phyloP scores from a whole-genome alignment of 2,797 vertebrate genomes.

The Phyllotis vaccarum region DNA sequence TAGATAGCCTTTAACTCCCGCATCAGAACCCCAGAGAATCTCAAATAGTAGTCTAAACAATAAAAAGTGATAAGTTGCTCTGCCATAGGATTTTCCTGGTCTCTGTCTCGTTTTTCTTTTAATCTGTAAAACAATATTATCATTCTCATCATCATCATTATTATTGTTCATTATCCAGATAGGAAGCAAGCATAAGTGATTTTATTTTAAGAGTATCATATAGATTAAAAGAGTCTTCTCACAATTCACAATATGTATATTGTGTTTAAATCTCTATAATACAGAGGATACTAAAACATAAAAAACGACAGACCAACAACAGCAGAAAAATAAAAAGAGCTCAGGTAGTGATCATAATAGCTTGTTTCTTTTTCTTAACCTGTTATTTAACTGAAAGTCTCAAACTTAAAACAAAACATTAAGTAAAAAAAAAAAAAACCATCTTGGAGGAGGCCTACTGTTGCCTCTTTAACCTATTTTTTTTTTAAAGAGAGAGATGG shows the following conservation, averaged over 20 bases:
- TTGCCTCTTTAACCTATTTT: not conserved
- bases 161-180: not conserved
- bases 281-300: not conserved
- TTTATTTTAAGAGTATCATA: not conserved
- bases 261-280: not conserved
- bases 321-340: not conserved
- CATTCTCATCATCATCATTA: not conserved
- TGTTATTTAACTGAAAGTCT: not conserved
- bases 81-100: not conserved
- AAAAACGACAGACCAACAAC: not conserved
- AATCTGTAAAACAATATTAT: not conserved
- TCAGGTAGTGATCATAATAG: not conserved
- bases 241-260: not conserved
- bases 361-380: not conserved
- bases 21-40: not conserved
- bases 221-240: not conserved
- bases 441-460: not conserved
- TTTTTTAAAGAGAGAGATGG: not conserved
- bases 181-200: not conserved
- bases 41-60: not conserved
- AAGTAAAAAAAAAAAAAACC: not conserved
- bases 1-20: not conserved
- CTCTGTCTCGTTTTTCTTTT: not conserved
- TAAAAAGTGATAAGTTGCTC: not conserved
- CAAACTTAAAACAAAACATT: not conserved